Base-by-base conservation (phyloP, 2,113 vertebrate species). In the Clarias batrachus region DNA sequence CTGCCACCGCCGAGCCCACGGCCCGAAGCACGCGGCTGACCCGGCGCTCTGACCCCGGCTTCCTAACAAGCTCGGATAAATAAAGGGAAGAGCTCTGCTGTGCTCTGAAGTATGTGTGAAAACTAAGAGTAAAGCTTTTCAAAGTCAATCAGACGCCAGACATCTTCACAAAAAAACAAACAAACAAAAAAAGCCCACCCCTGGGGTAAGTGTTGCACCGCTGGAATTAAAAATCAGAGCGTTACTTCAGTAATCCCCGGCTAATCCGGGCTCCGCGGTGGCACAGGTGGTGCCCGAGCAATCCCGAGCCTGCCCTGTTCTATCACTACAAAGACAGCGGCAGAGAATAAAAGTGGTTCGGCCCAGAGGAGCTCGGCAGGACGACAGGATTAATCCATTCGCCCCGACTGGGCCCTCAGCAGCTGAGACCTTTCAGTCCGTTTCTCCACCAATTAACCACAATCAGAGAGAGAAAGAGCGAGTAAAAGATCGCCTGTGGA, bases 391-490 rank as follows among this genome's bases (percentile, higher is more conserved):
- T 62, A 54, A 87, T 91, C 70, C 57, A 83, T 88, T 88, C 83
- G 3, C 59, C 23, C 41, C 62, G 83, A 84, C 81, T 71, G 83
- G 7, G 13, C 41, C 52, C 9, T 1, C 30, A 60, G 74, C 87
- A 86, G 74, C 91, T 85, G 86, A 89, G 79, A 62, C 21, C 88
- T 85, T 48, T 7, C 6, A 63, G 56, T 60, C 79, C 56, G 59
- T 90, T 92, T 92, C 76, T 54, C 60, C 74, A 68, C 59, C 82
- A 91, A 93, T 91, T 91, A 91, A 78, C 62, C 65, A 82, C 86
- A 93, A 92, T 93, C 91, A 91, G 41, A 76, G 73, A 80, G 48
- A 81, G 65, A 68, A 59, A 7, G 6, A 48, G 30, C 3, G 25
- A n/a, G 25, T 30, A 27, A 63, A 59, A 59, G 63, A 41, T 59